Conservation (phyloP, 2,113 vertebrate genomes). For the Zosterops lateralis region DNA sequence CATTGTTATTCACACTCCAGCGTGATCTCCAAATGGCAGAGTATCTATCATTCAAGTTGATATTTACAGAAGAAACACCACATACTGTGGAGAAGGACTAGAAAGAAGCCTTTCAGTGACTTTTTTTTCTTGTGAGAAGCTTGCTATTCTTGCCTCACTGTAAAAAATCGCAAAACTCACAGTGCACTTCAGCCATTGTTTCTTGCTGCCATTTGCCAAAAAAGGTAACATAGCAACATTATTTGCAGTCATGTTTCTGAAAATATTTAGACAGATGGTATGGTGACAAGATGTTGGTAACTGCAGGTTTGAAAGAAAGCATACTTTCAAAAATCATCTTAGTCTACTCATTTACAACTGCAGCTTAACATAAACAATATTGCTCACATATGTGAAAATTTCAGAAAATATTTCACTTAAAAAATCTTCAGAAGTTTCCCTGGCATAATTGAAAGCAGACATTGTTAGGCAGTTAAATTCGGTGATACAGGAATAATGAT, state of each 20-base stretch:
- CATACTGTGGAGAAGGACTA: neutral
- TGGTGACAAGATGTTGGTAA: neutral
- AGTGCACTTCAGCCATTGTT: neutral
- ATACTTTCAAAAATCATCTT: neutral
- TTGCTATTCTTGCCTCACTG: neutral
- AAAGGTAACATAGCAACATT: conserved; percentile 25
- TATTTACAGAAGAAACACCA: conserved; percentile 28
- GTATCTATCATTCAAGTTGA: conserved; percentile 30
- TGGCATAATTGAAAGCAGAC: neutral
- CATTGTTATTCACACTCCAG: neutral
- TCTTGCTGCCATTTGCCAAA: neutral
- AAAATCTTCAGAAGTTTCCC: neutral
- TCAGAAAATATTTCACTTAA: neutral
- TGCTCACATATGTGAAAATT: neutral
- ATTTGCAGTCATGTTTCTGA: conserved; percentile 34
- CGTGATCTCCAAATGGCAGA: conserved; percentile 9
- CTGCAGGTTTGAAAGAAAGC: conserved; percentile 3
- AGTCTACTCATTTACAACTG: neutral
- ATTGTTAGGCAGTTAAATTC: neutral
- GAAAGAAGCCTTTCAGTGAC: neutral
- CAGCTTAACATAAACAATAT: neutral
- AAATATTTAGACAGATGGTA: conserved; percentile 11
- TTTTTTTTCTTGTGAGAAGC: neutral
- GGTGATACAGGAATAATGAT: neutral
- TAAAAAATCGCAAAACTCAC: conserved; percentile 14